Conservation (phyloP, 2,888 invertebrate genomes). For the Bibio marci region DNA sequence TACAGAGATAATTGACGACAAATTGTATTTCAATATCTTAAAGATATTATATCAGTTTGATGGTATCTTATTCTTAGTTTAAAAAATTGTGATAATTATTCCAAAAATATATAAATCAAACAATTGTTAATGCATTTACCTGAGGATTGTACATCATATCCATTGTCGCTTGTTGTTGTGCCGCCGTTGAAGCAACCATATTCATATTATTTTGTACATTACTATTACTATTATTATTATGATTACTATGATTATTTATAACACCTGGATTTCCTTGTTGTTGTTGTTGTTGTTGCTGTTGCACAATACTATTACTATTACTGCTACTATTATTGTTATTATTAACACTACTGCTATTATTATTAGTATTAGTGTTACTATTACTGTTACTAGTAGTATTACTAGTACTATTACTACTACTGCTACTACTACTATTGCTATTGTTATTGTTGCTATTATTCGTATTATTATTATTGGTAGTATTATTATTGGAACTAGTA, state of each 20-base stretch:
- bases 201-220: slow-evolving; percentile 10
- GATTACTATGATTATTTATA: no score
- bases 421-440: slow-evolving; percentile 1
- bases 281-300: slow-evolving; percentile 11
- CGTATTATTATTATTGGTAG: slow-evolving; percentile 12
- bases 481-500: background rate
- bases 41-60: slow-evolving; percentile 3
- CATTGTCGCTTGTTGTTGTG: slow-evolving; percentile 21
- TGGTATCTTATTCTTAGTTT: background rate
- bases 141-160: slow-evolving; percentile 29
- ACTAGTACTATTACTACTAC: background rate
- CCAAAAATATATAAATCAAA: background rate
- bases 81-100: no score
- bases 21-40: no score
- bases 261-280: slow-evolving; percentile 10
- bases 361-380: slow-evolving; percentile 1
- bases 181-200: slow-evolving; percentile 26
- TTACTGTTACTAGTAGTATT: background rate
- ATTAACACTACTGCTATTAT: slow-evolving; percentile 2
- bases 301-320: slow-evolving; percentile 2
- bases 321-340: slow-evolving; percentile 2
- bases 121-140: slow-evolving; percentile 14
- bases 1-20: no score
- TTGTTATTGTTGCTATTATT: slow-evolving; percentile 1
- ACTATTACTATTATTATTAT: slow-evolving; percentile 1